phyloP scores from a whole-genome alignment of 2,113 vertebrate genomes.

The Aix galericulata region DNA sequence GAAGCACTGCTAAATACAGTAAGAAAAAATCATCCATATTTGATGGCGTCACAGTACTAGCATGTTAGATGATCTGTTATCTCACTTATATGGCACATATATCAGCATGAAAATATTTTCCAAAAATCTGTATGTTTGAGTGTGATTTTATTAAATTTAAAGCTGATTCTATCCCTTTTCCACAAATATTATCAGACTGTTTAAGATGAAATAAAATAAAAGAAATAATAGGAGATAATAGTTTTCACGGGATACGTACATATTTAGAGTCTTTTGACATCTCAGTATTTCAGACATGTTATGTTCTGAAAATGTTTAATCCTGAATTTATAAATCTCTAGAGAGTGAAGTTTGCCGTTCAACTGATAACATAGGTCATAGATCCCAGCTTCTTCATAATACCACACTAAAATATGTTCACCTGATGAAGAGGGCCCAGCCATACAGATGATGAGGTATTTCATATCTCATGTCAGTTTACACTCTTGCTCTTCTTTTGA shows the following conservation, averaged over 20 bases:
- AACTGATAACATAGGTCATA: neutral
- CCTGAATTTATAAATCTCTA: neutral
- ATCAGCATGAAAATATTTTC: neutral
- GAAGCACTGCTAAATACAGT: slow-evolving; percentile 51
- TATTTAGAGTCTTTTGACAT: neutral
- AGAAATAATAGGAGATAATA: neutral
- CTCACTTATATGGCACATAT: slow-evolving; percentile 7
- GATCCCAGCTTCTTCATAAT: neutral
- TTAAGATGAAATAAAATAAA: neutral
- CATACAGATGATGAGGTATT: neutral
- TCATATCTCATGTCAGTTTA: neutral
- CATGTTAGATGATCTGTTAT: slow-evolving; percentile 50
- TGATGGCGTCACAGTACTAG: slow-evolving; percentile 21
- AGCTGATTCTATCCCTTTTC: neutral
- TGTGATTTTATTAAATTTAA: slow-evolving; percentile 56
- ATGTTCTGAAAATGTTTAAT: neutral
- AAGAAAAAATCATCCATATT: slow-evolving; percentile 61
- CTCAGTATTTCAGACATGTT: neutral
- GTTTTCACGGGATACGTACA: neutral
- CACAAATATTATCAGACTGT: neutral
- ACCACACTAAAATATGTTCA: neutral
- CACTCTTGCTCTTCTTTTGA: neutral
- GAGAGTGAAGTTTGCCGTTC: neutral
- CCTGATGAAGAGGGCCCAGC: neutral
- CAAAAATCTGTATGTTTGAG: neutral